Evolutionary conservation across 2,113 vertebrate species (phyloP).

Genomic region (Eclectus roratus): DNA sequence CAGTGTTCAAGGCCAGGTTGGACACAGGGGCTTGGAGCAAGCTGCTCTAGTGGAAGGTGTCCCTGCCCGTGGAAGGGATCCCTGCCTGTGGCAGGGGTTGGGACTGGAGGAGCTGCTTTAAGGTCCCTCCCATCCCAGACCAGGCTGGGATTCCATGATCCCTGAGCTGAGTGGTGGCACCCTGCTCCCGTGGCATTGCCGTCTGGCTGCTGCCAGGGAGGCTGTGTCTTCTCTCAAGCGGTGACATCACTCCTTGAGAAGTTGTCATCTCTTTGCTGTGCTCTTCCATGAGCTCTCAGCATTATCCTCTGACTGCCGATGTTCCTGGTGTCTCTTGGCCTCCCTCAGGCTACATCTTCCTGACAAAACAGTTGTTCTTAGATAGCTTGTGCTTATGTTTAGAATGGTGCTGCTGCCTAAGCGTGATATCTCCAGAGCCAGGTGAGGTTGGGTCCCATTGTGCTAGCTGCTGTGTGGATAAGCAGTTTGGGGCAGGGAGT

Average conservation of each 20-base stretch:
- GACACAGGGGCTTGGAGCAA: neutral
- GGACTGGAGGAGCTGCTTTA: neutral
- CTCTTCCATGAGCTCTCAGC: neutral
- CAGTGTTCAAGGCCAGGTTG: too few species aligned
- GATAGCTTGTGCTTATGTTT: neutral
- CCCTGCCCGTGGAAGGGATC: neutral
- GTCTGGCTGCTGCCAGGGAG: neutral
- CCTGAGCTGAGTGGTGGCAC: neutral
- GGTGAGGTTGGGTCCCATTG: neutral
- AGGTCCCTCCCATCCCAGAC: neutral
- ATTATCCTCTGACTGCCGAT: neutral
- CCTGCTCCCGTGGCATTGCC: neutral
- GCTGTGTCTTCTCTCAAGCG: neutral
- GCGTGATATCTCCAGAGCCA: neutral
- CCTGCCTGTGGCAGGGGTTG: neutral
- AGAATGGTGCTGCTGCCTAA: neutral
- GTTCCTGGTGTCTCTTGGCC: neutral
- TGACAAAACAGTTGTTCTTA: neutral
- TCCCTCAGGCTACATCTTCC: neutral
- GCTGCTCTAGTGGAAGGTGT: neutral
- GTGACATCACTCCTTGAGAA: neutral
- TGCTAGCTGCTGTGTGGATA: accelerated
- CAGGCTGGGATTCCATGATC: neutral
- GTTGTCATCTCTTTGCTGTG: neutral
- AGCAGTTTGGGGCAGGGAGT: neutral